phyloP scores from a whole-genome alignment of 1,140 invertebrate genomes.

The Atopsyche davidsoni region DNA sequence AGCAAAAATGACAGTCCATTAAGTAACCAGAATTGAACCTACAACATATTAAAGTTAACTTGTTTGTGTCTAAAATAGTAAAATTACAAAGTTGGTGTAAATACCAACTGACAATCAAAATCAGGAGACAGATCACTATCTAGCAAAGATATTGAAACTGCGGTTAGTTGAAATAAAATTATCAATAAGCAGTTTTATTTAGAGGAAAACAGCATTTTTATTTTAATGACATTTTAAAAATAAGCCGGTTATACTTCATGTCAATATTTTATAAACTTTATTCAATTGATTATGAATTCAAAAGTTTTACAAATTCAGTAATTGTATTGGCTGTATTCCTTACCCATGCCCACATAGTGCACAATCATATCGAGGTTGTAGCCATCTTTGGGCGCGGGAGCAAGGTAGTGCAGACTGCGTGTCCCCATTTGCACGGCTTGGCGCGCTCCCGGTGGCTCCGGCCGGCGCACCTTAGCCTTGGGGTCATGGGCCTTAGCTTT shows the following conservation, averaged over 20 bases:
- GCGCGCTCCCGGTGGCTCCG: not conserved
- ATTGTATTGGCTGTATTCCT: conserved; percentile 26
- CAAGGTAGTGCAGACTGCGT: conserved; percentile 20
- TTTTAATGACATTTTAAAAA: no score
- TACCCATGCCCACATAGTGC: conserved; percentile 56
- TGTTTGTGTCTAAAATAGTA: no score
- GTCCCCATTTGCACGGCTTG: conserved; percentile 10
- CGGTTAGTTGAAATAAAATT: no score
- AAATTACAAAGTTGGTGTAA: no score
- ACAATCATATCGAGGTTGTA: conserved; percentile 58
- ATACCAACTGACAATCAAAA: no score
- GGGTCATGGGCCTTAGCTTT: not conserved
- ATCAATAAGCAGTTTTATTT: no score
- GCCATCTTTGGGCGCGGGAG: conserved; percentile 22
- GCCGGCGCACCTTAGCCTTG: not conserved
- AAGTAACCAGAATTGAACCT: not conserved
- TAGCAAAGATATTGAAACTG: no score
- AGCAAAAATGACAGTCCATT: conserved; percentile 23
- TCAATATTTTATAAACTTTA: not conserved
- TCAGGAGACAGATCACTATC: no score
- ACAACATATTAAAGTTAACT: not conserved
- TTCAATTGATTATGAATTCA: not conserved
- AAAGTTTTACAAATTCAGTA: not conserved
- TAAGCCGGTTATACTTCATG: no score
- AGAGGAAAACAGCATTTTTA: no score